Percentiles rank a stretch among this genome's conserved stretches.
Conservation (phyloP, 2,113 vertebrate genomes). For the Zingel zingel region DNA sequence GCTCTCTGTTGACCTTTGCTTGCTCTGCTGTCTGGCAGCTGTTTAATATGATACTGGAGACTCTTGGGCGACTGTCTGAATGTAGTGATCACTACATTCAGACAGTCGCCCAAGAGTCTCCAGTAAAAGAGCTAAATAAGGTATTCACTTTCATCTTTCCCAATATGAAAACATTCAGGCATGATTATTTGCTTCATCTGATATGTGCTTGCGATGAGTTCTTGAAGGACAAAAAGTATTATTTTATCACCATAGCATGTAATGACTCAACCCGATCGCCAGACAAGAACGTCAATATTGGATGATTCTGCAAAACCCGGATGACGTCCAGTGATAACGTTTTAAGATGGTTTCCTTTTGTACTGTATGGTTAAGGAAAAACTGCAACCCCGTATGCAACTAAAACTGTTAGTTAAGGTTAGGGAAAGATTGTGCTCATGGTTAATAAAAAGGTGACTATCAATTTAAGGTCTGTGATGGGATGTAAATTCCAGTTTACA, state of each 20-base stretch:
- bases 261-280: neutral
- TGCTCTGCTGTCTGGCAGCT: conserved; percentile 67
- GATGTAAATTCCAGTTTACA: neutral
- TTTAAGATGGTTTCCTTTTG: neutral
- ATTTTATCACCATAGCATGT: conserved; percentile 3
- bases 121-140: conserved; percentile 29
- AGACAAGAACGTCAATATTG: neutral
- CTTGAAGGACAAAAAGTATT: neutral
- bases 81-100: conserved; percentile 41
- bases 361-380: neutral
- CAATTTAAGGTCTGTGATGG: neutral
- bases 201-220: neutral
- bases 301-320: neutral
- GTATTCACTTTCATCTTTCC: conserved; percentile 53
- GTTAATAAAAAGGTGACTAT: neutral
- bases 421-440: neutral
- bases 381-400: too few relatives aligned
- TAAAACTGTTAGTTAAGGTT: neutral
- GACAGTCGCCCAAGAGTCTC: too few relatives aligned
- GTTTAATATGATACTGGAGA: conserved; percentile 67
- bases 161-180: conserved; percentile 42
- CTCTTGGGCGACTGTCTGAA: conserved; percentile 56
- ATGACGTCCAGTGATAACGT: neutral
- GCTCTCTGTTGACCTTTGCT: conserved; percentile 74
- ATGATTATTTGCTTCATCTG: neutral